Evolutionary conservation across 23 tunicate species (phyloP).

Genomic region (Ascidia mentula): DNA sequence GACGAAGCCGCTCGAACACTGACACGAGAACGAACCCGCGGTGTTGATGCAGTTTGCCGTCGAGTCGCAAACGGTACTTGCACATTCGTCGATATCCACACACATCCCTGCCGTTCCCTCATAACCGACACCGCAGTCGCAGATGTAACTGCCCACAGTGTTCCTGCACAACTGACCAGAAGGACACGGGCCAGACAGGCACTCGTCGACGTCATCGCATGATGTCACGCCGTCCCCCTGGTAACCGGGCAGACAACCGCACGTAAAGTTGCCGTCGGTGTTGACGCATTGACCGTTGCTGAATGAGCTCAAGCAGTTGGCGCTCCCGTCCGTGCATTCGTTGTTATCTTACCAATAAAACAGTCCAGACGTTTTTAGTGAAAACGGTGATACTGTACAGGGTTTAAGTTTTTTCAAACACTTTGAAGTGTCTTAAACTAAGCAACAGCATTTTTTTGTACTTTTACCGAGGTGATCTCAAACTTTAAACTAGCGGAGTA

Average conservation of each 20-base stretch:
- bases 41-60: conserved; percentile 14
- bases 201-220: conserved; percentile 31
- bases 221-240: conserved; percentile 15
- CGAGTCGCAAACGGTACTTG: neutral
- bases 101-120: neutral
- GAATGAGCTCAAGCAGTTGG: neutral
- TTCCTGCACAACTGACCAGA: conserved; percentile 1
- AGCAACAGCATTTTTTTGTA: no score
- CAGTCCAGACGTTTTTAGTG: no score
- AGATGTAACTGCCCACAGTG: conserved; percentile 12
- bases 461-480: no score
- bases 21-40: conserved; percentile 15
- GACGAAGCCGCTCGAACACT: neutral
- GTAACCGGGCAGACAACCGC: conserved; percentile 36
- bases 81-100: conserved; percentile 38
- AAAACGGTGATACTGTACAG: no score
- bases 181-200: conserved; percentile 2
- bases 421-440: no score
- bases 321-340: conserved; percentile 19
- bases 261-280: conserved; percentile 21
- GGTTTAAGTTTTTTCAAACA: no score
- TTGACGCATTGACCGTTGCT: conserved; percentile 22
- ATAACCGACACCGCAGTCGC: conserved; percentile 18
- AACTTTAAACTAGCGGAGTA: no score
- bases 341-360: conserved; percentile 35